phyloP scores from a whole-genome alignment of 2,888 invertebrate genomes.

The Spisula subtruncata region DNA sequence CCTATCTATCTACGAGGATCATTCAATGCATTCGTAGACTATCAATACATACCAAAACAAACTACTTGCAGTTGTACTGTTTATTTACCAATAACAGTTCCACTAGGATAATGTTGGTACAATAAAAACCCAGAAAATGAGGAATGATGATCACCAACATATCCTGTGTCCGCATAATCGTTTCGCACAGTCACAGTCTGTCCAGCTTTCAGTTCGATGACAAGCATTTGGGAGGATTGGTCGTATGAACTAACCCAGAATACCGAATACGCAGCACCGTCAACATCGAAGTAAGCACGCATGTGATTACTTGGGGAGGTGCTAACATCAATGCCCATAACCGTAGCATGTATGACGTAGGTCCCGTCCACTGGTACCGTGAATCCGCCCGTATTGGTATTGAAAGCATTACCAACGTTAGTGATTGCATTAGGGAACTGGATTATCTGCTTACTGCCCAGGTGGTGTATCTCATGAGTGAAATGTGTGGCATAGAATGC shows the following conservation, averaged over 20 bases:
- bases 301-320: background rate
- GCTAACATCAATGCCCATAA: background rate
- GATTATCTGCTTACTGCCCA: background rate
- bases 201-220: background rate
- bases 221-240: constrained; percentile 26
- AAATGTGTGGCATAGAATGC: constrained; percentile 27
- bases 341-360: background rate
- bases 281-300: constrained; percentile 27
- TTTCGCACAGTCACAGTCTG: constrained; percentile 2
- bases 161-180: background rate
- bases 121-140: constrained; percentile 39
- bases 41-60: too few relatives aligned
- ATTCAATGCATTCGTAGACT: too few relatives aligned
- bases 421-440: background rate
- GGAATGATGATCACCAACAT: background rate
- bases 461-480: background rate
- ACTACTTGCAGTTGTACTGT: too few relatives aligned
- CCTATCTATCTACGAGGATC: too few relatives aligned
- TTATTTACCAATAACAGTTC: too few relatives aligned
- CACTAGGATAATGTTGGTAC: background rate
- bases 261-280: background rate
- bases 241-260: background rate
- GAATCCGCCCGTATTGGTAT: constrained; percentile 1
- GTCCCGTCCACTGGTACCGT: background rate
- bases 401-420: constrained; percentile 31